phyloP scores from a whole-genome alignment of 2,888 invertebrate species.

The Nematopogon swammerdamellus region DNA sequence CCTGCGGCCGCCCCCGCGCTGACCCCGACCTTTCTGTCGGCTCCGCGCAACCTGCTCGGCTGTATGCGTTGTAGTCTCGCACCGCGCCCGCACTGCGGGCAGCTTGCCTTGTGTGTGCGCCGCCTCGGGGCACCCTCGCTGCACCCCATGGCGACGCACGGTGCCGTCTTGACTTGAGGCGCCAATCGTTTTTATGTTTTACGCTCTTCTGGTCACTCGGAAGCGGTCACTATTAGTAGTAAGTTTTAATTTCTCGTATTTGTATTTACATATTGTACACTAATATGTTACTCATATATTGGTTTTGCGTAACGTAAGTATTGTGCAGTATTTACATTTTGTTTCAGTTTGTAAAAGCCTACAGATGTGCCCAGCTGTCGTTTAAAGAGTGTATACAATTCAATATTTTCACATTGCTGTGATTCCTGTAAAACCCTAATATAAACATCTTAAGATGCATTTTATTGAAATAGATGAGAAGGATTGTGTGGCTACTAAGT shows the following conservation, averaged over 20 bases:
- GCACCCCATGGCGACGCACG: background rate
- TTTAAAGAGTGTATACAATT: too few species aligned
- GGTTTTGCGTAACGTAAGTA: too few species aligned
- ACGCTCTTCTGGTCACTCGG: conserved; percentile 8
- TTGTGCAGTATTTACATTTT: too few species aligned
- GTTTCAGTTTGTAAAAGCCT: too few species aligned
- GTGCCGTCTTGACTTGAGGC: background rate
- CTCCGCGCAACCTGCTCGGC: conserved; percentile 11
- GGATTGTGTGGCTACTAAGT: too few species aligned
- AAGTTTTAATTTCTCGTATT: conserved; percentile 6
- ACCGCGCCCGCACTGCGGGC: conserved; percentile 11
- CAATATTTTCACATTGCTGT: too few species aligned
- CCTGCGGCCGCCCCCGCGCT: conserved; percentile 9
- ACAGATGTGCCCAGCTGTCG: too few species aligned
- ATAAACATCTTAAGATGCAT: too few species aligned
- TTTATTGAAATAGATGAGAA: too few species aligned
- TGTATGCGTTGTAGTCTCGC: conserved; percentile 4
- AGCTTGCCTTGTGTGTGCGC: conserved; percentile 1
- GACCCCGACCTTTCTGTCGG: background rate
- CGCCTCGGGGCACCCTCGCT: background rate
- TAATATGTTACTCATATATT: too few species aligned
- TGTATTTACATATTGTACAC: conserved; percentile 15
- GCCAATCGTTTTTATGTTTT: conserved; percentile 9
- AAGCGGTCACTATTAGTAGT: conserved; percentile 8
- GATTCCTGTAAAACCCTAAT: too few species aligned